Evolutionary conservation across 2,797 vertebrate genomes (phyloP).

Genomic region (Triplophysa yarkandensis): DNA sequence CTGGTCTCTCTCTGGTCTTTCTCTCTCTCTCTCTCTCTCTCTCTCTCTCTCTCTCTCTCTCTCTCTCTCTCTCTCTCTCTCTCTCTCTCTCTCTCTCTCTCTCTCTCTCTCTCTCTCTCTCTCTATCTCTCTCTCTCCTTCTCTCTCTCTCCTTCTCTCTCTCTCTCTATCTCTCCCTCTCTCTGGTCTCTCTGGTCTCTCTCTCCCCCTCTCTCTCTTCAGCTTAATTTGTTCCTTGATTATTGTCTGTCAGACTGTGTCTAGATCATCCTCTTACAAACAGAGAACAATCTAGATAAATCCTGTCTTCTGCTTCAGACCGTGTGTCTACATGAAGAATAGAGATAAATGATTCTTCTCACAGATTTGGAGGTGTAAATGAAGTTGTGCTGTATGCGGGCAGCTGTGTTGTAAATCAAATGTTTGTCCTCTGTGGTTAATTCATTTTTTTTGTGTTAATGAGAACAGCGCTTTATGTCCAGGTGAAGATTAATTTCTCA

Average conservation of each 20-base stretch:
- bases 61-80: too few species aligned
- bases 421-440: not conserved
- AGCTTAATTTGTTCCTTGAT: constrained; percentile 41
- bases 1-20: too few species aligned
- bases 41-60: too few species aligned
- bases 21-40: too few species aligned
- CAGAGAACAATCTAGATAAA: not conserved
- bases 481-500: constrained; percentile 21
- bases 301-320: not conserved
- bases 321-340: not conserved
- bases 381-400: not conserved
- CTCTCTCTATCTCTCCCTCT: too few species aligned
- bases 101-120: constrained; percentile 11
- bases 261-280: not conserved
- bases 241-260: constrained; percentile 16
- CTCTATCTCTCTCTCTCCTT: not conserved
- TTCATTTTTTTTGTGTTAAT: not conserved
- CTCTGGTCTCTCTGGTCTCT: too few species aligned
- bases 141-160: too few species aligned
- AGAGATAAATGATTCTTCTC: not conserved
- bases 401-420: not conserved
- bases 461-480: not conserved
- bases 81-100: too few species aligned
- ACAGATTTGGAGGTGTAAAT: not conserved
- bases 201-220: not conserved